Evolutionary conservation across 2,888 invertebrate genomes (phyloP).

Genomic region (Erebia epiphron): DNA sequence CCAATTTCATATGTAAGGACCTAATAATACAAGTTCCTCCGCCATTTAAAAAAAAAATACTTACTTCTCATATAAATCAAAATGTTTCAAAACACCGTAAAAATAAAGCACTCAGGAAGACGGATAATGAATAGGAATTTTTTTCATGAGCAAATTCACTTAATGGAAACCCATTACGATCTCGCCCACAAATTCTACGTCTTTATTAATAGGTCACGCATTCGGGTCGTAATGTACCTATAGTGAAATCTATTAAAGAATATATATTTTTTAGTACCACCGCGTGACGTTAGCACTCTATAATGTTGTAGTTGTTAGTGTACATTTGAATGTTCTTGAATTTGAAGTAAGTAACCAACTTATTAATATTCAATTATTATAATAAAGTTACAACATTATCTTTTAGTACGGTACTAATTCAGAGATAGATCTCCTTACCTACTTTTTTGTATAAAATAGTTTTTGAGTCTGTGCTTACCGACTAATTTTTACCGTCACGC

Average conservation of each 20-base stretch:
- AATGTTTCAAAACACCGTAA: conserved; percentile 18
- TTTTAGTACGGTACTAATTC: too few relatives aligned
- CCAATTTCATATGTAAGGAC: too few relatives aligned
- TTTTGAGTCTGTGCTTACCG: too few relatives aligned
- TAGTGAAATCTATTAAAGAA: conserved; percentile 13
- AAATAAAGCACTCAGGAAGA: conserved; percentile 33
- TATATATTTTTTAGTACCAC: background rate
- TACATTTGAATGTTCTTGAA: background rate
- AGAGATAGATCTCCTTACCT: too few relatives aligned
- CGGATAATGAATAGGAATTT: conserved; percentile 34
- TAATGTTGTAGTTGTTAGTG: background rate
- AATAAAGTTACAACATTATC: too few relatives aligned
- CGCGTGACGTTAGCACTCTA: background rate
- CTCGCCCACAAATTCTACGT: conserved; percentile 50
- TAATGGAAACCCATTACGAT: conserved; percentile 66
- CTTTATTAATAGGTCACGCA: conserved; percentile 42
- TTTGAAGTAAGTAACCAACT: too few relatives aligned
- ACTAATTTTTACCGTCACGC: too few relatives aligned
- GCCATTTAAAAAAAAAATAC: background rate
- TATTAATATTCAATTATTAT: too few relatives aligned
- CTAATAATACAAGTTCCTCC: too few relatives aligned
- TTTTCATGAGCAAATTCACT: conserved; percentile 40
- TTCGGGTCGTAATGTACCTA: conserved; percentile 35
- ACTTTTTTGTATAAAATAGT: too few relatives aligned
- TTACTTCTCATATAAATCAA: conserved; percentile 20